Percentiles rank a stretch among this genome's conserved stretches.
phyloP scores from a whole-genome alignment of 2,113 vertebrate genomes.

The Dasyprocta punctata region DNA sequence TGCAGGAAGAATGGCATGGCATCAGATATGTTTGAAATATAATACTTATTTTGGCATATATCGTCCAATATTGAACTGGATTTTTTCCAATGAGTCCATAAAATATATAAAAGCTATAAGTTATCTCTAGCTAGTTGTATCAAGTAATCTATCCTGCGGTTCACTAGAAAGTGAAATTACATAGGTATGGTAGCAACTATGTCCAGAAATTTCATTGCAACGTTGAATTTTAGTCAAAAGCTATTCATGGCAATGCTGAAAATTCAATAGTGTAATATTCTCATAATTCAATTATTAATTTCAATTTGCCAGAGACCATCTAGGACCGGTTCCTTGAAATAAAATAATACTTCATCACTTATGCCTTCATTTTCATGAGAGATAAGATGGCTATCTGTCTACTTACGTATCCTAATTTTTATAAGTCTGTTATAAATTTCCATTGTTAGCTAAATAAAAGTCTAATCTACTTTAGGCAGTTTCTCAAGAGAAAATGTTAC shows the following conservation, averaged over 20 bases:
- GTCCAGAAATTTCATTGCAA: neutral
- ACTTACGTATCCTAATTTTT: neutral
- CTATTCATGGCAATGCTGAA: neutral
- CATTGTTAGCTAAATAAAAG: neutral
- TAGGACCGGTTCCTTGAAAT: neutral
- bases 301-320: neutral
- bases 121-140: neutral
- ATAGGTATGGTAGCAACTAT: neutral
- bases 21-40: conserved; percentile 41
- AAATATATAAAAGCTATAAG: conserved; percentile 54
- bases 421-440: neutral
- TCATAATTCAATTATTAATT: neutral
- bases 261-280: neutral
- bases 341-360: neutral
- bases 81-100: conserved; percentile 60
- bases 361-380: neutral
- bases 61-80: conserved; percentile 46
- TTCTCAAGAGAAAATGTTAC: neutral
- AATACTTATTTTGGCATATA: conserved; percentile 54
- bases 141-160: neutral
- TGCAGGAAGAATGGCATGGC: neutral
- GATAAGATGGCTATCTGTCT: neutral
- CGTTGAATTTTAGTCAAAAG: neutral
- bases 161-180: conserved; percentile 44
- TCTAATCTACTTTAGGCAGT: neutral